phyloP scores from a whole-genome alignment of 2,797 vertebrate species.

The Xiphophorus birchmanni region DNA sequence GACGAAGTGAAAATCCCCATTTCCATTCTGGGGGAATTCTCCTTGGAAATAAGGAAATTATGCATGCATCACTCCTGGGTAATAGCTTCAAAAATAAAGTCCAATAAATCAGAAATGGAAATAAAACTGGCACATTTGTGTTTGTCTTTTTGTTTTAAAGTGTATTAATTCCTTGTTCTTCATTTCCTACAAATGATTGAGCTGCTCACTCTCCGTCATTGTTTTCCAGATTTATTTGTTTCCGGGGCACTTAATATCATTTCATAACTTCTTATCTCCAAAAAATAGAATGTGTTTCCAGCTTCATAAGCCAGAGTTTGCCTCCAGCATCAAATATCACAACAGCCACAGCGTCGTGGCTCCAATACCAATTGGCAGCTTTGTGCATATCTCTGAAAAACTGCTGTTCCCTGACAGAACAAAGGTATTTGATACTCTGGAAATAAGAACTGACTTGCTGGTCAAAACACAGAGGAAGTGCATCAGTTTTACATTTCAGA shows the following conservation, averaged over 20 bases:
- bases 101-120: neutral
- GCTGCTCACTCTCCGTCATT: neutral
- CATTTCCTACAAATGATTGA: neutral
- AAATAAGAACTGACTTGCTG: neutral
- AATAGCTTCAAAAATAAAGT: constrained; percentile 2
- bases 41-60: neutral
- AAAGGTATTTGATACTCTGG: neutral
- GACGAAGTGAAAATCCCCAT: neutral
- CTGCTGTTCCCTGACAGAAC: constrained; percentile 1
- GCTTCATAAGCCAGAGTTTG: constrained; percentile 1
- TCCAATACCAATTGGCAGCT: neutral
- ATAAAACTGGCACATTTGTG: neutral
- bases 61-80: neutral
- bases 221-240: constrained; percentile 5
- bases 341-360: neutral
- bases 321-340: constrained; percentile 6
- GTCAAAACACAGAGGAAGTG: constrained; percentile 2
- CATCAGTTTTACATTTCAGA: neutral
- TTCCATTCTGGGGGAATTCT: neutral
- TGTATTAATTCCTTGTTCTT: neutral
- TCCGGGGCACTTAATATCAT: neutral
- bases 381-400: neutral
- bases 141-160: neutral
- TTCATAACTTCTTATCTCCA: constrained; percentile 8
- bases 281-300: neutral